Evolutionary conservation across 2,113 vertebrate species (phyloP), one percentile per base, ranked within the genome.

Genomic region (Antigone vipio): DNA sequence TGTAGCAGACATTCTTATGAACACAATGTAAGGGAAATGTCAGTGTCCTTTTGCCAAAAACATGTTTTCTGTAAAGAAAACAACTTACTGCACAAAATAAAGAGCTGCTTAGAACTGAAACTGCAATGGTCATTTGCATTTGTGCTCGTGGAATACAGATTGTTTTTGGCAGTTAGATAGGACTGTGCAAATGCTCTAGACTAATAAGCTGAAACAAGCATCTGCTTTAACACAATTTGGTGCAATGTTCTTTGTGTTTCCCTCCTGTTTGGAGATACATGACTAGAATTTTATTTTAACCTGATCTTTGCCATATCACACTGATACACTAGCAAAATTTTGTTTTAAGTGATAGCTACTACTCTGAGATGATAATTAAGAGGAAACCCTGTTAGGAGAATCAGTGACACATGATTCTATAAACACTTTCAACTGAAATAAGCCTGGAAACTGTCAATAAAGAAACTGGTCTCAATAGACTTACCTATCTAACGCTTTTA

Each of bases 401-500:
- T 86, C 68, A 83, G 29, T 44, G 52, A 52, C 66, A 40, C 15
- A 63, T 74, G 94, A 84, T 56, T 88, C 59, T 77, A 34, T 74
- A 60, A 59, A 88, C 22, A 83, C 9, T 17, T 83, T 35, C 26
- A 94, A 64, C 15, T 90, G 23, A 89, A 53, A 73, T 85, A 85
- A 92, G 4, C 15, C 40, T 79, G 55, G 59, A 79, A 95, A 35
- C 3, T 68, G 34, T 38, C 38, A 75, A 55, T 63, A 82, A 77
- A 90, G 9, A 59, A 95, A 56, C 15, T 63, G 59, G 68, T 68
- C 66, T 52, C 17, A 89, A 5, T 12, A 76, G 44, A 58, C 97
- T 96, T 98, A 98, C 98, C 97, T 97, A 90, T 88, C 98, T 90
- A 91, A 94, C 92, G 44, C 21, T 96, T 96, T 97, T 95, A 97